Percentiles rank a stretch among this genome's conserved stretches.
phyloP scores from a whole-genome alignment of 2,888 invertebrate genomes.

The Agriopis leucophaearia region DNA sequence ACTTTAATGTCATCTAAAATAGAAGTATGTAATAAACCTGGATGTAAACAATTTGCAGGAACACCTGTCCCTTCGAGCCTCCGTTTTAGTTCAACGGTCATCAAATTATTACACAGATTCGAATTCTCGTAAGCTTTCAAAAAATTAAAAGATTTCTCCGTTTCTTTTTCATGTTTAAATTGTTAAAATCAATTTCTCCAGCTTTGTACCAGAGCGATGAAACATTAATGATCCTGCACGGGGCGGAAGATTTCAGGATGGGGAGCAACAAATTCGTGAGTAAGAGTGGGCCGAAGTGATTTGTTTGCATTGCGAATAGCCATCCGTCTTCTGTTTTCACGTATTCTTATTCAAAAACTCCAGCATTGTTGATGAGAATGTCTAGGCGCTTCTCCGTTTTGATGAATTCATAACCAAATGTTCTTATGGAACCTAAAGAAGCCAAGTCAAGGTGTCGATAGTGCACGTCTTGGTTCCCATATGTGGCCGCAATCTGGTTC shows the following conservation, averaged over 20 bases:
- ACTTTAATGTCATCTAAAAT: background rate
- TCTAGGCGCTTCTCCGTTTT: conserved; percentile 22
- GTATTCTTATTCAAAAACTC: conserved; percentile 35
- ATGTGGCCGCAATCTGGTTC: background rate
- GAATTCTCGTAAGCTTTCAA: conserved; percentile 10
- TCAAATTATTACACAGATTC: conserved; percentile 4
- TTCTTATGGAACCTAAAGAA: background rate
- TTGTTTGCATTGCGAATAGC: conserved; percentile 83
- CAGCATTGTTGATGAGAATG: conserved; percentile 19
- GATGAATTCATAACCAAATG: background rate
- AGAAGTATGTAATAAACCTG: background rate
- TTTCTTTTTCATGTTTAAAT: conserved; percentile 38
- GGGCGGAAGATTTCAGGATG: conserved; percentile 55
- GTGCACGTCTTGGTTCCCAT: background rate
- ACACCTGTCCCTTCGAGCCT: background rate
- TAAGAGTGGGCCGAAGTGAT: conserved; percentile 87
- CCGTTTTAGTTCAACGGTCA: conserved; percentile 5
- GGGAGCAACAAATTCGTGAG: conserved; percentile 86
- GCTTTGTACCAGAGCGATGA: conserved; percentile 48
- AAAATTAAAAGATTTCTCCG: conserved; percentile 20
- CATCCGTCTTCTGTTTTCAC: conserved; percentile 84
- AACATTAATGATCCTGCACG: conserved; percentile 57
- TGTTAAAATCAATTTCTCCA: conserved; percentile 31
- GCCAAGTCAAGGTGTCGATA: background rate
- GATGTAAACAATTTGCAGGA: background rate